These are phyloP conservation scores for Drosophila neoperkinsi DNA, from an alignment of 2,888 invertebrate species.

Conservation along the genomic window DNA sequence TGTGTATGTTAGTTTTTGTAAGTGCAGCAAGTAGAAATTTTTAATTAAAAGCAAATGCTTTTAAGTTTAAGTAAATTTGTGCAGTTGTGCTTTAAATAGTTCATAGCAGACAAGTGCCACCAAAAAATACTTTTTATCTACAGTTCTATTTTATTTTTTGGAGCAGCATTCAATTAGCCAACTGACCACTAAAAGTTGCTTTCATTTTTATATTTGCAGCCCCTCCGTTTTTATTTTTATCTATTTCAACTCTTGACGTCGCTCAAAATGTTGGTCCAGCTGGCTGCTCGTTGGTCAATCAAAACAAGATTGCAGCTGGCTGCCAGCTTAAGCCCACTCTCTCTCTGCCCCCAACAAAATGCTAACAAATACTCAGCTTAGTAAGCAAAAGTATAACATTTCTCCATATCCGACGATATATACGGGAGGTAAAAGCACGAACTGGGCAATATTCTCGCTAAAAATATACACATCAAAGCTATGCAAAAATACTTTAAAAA, in stretches of 20 bases:
- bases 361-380: slow-evolving; percentile 54
- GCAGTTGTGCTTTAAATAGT: slow-evolving; percentile 43
- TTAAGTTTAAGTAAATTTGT: slow-evolving; percentile 65
- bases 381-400: slow-evolving; percentile 66
- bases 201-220: slow-evolving; percentile 48
- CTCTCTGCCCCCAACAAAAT: slow-evolving; percentile 7
- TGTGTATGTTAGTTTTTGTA: slow-evolving; percentile 67
- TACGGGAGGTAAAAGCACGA: slow-evolving; percentile 59
- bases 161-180: slow-evolving; percentile 69
- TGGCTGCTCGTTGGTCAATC: slow-evolving; percentile 49
- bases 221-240: slow-evolving; percentile 2
- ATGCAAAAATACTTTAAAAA: slow-evolving; percentile 15
- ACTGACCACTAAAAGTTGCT: slow-evolving; percentile 72
- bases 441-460: slow-evolving; percentile 22
- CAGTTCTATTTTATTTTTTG: slow-evolving; percentile 3
- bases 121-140: slow-evolving; percentile 33
- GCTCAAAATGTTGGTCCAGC: slow-evolving; percentile 34
- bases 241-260: slow-evolving; percentile 23
- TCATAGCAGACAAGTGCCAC: slow-evolving; percentile 14
- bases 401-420: slow-evolving; percentile 53
- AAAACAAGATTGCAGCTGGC: slow-evolving; percentile 51
- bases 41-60: slow-evolving; percentile 80
- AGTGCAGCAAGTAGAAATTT: slow-evolving; percentile 73
- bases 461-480: slow-evolving; percentile 2
- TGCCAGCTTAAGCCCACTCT: background rate